These are phyloP conservation scores for Drosophila pseudotakahashii DNA, from an alignment of 2,888 invertebrate genomes.

Conservation along the genomic window DNA sequence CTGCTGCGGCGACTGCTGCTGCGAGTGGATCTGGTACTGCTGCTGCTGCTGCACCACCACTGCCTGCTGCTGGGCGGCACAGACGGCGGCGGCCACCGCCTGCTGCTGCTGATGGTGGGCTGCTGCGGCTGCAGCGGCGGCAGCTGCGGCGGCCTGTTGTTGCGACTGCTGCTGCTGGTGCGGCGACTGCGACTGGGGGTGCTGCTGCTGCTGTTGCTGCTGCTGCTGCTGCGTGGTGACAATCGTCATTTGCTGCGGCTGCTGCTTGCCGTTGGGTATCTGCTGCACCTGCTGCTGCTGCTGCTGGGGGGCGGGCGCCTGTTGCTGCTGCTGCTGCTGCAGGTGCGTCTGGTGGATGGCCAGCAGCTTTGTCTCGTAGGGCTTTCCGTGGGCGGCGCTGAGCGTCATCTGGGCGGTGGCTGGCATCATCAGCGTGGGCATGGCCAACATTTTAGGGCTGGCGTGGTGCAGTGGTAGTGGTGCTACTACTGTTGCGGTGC, in stretches of 20 bases:
- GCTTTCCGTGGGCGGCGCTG: constrained; percentile 83
- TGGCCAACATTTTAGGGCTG: constrained; percentile 83
- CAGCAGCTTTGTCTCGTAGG: constrained; percentile 84
- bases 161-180: constrained; percentile 71
- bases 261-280: constrained; percentile 70
- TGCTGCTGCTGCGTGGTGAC: constrained; percentile 76
- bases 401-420: constrained; percentile 85
- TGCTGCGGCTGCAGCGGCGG: constrained; percentile 77
- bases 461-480: constrained; percentile 33
- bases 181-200: constrained; percentile 78
- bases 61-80: constrained; percentile 81
- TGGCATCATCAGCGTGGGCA: constrained; percentile 85
- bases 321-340: constrained; percentile 81
- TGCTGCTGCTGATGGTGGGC: constrained; percentile 81
- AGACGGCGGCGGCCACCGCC: constrained; percentile 79
- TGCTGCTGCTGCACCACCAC: constrained; percentile 79
- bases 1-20: constrained; percentile 84
- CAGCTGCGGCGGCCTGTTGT: constrained; percentile 72
- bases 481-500: constrained; percentile 40
- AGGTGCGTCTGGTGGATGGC: constrained; percentile 85
- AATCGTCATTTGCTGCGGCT: constrained; percentile 80
- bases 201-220: constrained; percentile 76
- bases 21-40: constrained; percentile 84
- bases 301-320: constrained; percentile 68
- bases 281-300: constrained; percentile 21